phyloP scores from a whole-genome alignment of 2,888 invertebrate genomes.

The Leptinotarsa rubiginosa region DNA sequence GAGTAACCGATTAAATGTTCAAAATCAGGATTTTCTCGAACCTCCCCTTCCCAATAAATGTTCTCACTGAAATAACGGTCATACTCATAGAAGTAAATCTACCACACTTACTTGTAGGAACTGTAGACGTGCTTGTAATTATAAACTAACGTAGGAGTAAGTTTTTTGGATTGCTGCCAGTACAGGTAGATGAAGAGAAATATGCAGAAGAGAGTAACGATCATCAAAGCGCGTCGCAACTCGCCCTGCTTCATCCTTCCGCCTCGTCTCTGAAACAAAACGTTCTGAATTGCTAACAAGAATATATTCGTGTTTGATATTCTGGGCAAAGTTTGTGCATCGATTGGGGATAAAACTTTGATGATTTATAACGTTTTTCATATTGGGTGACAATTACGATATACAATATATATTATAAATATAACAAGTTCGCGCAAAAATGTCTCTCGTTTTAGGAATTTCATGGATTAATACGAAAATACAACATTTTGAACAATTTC shows the following conservation, averaged over 20 bases:
- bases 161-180: slow-evolving; percentile 62
- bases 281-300: slow-evolving; percentile 8
- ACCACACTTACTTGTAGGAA: slow-evolving; percentile 49
- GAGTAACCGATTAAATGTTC: too few species aligned
- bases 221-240: slow-evolving; percentile 69
- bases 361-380: background rate
- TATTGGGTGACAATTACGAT: background rate
- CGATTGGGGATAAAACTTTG: background rate
- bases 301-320: background rate
- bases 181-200: slow-evolving; percentile 69
- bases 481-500: too few species aligned
- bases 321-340: background rate
- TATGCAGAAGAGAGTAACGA: slow-evolving; percentile 68
- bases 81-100: background rate
- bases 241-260: slow-evolving; percentile 68
- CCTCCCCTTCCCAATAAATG: background rate
- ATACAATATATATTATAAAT: too few species aligned
- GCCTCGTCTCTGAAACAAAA: slow-evolving; percentile 60
- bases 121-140: slow-evolving; percentile 52
- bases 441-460: too few species aligned
- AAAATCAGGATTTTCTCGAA: background rate
- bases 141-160: slow-evolving; percentile 49
- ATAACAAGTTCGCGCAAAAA: too few species aligned
- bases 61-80: background rate
- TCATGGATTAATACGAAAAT: too few species aligned